These are phyloP conservation scores for Eupithecia inturbata DNA, from an alignment of 2,888 invertebrate species.

Conservation along the genomic window DNA sequence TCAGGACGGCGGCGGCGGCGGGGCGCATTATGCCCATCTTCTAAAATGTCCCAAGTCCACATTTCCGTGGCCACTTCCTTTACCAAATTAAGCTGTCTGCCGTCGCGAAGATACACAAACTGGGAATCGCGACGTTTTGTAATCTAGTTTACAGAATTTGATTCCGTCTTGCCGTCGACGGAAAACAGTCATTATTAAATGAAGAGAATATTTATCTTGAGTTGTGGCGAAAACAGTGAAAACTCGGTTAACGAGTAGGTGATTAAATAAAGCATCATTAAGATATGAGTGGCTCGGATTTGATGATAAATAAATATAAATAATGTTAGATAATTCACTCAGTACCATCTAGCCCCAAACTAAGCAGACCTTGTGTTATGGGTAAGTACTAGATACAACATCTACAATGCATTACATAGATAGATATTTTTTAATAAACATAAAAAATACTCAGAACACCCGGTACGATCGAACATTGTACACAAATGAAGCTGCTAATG, in stretches of 20 bases:
- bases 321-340: no score
- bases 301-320: no score
- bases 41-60: conserved; percentile 12
- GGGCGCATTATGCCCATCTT: no score
- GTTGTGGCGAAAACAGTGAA: conserved; percentile 9
- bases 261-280: neutral
- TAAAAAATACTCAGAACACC: no score
- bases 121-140: conserved; percentile 53
- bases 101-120: conserved; percentile 63
- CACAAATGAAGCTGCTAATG: no score
- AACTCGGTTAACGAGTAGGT: neutral
- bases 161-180: conserved; percentile 44
- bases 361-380: no score
- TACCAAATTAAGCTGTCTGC: conserved; percentile 58
- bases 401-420: no score
- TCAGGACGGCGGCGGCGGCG: no score
- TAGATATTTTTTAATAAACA: no score
- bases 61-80: conserved; percentile 37
- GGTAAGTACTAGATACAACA: no score
- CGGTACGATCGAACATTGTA: no score
- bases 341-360: no score
- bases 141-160: conserved; percentile 58
- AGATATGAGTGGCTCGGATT: neutral
- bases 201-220: conserved; percentile 2
- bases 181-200: conserved; percentile 36